Conservation (phyloP, 2,888 invertebrate genomes). For the Melanostoma scalare region DNA sequence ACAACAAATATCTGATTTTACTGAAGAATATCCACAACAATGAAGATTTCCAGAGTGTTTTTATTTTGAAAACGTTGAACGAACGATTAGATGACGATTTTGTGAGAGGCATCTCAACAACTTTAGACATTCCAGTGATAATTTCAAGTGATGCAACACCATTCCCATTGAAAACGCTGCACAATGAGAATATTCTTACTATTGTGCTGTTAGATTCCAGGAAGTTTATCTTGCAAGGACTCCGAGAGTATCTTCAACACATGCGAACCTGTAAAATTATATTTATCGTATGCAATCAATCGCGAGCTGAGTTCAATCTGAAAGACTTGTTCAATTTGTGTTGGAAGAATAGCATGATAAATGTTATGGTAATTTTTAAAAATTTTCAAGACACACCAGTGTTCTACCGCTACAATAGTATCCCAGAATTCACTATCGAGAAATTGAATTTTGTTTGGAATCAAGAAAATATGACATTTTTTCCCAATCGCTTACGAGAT, state of each 20-base stretch:
- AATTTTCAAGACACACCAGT: neutral
- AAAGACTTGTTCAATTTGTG: neutral
- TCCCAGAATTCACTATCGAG: too few species aligned
- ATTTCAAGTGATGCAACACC: neutral
- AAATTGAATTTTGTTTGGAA: too few species aligned
- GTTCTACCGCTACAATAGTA: neutral
- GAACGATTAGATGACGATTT: neutral
- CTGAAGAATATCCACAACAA: too few species aligned
- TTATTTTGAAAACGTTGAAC: too few species aligned
- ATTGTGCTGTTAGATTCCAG: neutral
- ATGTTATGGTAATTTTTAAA: neutral
- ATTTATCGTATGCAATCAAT: too few species aligned
- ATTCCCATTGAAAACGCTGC: neutral
- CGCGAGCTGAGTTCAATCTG: neutral
- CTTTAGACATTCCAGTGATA: neutral
- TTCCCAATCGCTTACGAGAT: too few species aligned
- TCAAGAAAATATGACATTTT: too few species aligned
- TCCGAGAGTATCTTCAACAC: neutral
- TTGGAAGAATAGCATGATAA: neutral
- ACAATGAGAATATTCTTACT: neutral
- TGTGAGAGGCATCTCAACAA: neutral
- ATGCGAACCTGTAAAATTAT: neutral
- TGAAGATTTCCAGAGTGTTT: too few species aligned
- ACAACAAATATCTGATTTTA: too few species aligned
- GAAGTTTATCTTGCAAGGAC: neutral